These are phyloP conservation scores for Petroica traversi DNA, from an alignment of 2,113 vertebrate species.

Conservation along the genomic window DNA sequence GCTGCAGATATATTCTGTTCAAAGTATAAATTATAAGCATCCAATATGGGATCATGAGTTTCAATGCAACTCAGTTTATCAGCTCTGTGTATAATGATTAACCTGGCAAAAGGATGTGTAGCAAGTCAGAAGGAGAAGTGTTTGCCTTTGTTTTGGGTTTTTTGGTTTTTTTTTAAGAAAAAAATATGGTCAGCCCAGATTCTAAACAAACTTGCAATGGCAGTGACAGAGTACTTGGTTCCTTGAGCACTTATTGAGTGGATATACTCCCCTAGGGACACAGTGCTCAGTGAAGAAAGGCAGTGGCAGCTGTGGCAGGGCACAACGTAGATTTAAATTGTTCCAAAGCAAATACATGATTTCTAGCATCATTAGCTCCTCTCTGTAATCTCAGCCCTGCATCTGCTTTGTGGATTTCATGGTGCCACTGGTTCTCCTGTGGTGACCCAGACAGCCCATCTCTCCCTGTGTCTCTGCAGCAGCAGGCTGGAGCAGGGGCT, in stretches of 20 bases:
- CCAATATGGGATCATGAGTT: not conserved
- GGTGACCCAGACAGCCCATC: not conserved
- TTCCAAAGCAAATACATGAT: not conserved
- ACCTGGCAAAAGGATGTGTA: not conserved
- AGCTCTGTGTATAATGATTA: not conserved
- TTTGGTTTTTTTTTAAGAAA: not conserved
- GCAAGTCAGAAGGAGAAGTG: not conserved
- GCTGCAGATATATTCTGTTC: not conserved
- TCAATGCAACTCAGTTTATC: not conserved
- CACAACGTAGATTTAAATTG: not conserved
- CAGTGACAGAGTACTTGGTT: not conserved
- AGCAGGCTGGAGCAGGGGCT: not conserved
- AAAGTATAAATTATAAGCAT: not conserved
- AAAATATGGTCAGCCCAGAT: not conserved
- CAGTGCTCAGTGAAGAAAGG: not conserved
- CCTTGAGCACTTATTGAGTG: not conserved
- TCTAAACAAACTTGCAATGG: not conserved
- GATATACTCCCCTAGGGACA: not conserved
- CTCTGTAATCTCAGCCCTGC: not conserved
- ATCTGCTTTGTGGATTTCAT: not conserved
- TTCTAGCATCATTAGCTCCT: not conserved
- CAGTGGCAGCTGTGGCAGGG: not conserved
- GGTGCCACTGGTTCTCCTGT: not conserved
- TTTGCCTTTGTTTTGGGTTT: not conserved
- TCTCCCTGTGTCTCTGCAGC: not conserved